Percentiles rank a stretch among this genome's conserved stretches.
Evolutionary conservation across 2,113 vertebrate species (phyloP).

Genomic region (Nestor notabilis): DNA sequence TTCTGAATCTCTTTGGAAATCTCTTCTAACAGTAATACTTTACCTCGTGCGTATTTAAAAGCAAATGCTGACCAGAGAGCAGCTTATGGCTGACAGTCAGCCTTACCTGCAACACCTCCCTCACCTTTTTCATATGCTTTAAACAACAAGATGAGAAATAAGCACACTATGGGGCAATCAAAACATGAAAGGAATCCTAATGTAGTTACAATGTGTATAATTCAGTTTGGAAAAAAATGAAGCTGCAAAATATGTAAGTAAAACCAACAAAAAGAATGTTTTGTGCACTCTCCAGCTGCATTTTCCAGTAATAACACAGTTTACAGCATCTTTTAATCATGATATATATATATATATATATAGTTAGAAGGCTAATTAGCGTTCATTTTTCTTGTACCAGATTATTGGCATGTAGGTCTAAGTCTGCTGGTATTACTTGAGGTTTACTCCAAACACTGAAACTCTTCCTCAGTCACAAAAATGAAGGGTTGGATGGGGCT

Average conservation of each 20-base stretch:
- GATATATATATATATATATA: neutral
- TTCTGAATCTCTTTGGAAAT: slow-evolving; percentile 14
- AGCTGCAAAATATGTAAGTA: neutral
- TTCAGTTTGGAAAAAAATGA: neutral
- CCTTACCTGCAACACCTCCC: slow-evolving; percentile 13
- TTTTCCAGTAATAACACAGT: neutral
- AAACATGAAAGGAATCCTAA: neutral
- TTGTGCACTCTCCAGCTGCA: neutral
- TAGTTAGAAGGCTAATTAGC: neutral
- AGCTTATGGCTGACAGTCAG: slow-evolving; percentile 48
- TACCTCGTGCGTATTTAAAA: slow-evolving; percentile 11
- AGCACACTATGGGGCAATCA: neutral
- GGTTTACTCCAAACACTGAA: neutral
- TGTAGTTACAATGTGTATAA: neutral
- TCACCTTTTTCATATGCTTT: slow-evolving; percentile 1
- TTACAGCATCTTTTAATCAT: neutral
- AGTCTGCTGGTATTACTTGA: neutral
- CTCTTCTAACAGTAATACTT: slow-evolving; percentile 13
- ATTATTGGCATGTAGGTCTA: neutral
- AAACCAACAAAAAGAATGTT: neutral
- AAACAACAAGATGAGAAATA: slow-evolving; percentile 43
- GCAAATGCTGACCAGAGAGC: slow-evolving; percentile 17
- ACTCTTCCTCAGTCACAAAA: neutral
- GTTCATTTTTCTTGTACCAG: neutral
- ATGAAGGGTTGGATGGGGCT: neutral